Evolutionary conservation across 2,797 vertebrate genomes (phyloP).

Genomic region (Alectoris magna): DNA sequence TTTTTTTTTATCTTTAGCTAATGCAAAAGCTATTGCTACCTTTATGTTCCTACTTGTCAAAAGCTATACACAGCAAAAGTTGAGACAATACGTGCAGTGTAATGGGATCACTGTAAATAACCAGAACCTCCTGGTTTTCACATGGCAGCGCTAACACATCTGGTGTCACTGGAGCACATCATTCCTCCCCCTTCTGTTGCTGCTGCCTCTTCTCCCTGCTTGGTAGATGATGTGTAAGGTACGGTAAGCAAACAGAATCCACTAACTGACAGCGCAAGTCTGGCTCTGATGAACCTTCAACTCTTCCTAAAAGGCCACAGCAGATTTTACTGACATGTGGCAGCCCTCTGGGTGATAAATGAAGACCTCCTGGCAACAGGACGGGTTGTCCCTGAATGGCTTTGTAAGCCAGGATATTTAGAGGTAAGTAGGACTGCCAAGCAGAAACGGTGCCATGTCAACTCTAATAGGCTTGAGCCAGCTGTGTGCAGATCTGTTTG

Average conservation of each 20-base stretch:
- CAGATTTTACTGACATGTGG: slow-evolving; percentile 59
- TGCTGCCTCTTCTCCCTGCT: background rate
- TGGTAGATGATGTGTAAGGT: accelerated
- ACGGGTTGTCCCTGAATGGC: slow-evolving; percentile 28
- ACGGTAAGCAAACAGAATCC: background rate
- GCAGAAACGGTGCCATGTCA: background rate
- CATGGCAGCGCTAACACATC: background rate
- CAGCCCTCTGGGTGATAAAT: slow-evolving; percentile 54
- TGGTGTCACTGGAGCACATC: background rate
- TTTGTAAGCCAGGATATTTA: slow-evolving; percentile 20
- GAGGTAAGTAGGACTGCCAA: slow-evolving; percentile 22
- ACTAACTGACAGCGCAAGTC: background rate
- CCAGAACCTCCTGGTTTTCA: background rate
- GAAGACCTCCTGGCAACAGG: slow-evolving; percentile 3
- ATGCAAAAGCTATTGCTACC: background rate
- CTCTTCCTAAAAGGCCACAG: background rate
- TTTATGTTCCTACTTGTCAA: background rate
- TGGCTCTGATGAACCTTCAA: background rate
- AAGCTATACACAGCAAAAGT: background rate
- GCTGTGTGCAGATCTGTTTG: background rate
- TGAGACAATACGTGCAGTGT: background rate
- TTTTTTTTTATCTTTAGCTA: background rate
- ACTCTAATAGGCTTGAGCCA: background rate
- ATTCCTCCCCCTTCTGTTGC: background rate
- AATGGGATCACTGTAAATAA: background rate